Percentiles rank a stretch among this genome's conserved stretches.
Evolutionary conservation across 2,888 invertebrate species (phyloP).

Genomic region (Cremastinae sp.): DNA sequence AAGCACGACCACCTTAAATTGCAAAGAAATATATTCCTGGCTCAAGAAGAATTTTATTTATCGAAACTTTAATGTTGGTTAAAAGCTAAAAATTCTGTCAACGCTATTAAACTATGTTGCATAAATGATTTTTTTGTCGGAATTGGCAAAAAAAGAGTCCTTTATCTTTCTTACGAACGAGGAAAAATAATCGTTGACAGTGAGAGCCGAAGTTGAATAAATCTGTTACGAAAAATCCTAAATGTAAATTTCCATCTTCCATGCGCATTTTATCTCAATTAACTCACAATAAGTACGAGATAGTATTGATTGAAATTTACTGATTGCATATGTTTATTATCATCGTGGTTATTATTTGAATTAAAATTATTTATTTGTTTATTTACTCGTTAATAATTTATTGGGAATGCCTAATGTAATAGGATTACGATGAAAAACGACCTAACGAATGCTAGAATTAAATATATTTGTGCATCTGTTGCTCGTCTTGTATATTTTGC

Average conservation of each 20-base stretch:
- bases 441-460: conserved; percentile 70
- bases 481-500: conserved; percentile 62
- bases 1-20: too few species aligned
- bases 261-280: neutral
- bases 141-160: too few species aligned
- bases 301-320: conserved; percentile 70
- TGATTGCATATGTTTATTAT: conserved; percentile 44
- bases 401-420: conserved; percentile 75
- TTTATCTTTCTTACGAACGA: too few species aligned
- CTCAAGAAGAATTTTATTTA: conserved; percentile 60
- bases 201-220: too few species aligned
- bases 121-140: too few species aligned
- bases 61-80: conserved; percentile 28
- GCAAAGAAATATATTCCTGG: too few species aligned
- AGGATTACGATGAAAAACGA: conserved; percentile 48
- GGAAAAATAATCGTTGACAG: too few species aligned
- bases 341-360: conserved; percentile 3
- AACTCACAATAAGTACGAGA: conserved; percentile 48
- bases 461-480: conserved; percentile 72
- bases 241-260: too few species aligned
- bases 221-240: neutral
- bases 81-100: too few species aligned
- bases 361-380: conserved; percentile 52
- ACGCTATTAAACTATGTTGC: too few species aligned
- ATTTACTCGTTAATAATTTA: conserved; percentile 65